phyloP scores from a whole-genome alignment of 2,797 vertebrate genomes.

The Sebastes paucispinis region DNA sequence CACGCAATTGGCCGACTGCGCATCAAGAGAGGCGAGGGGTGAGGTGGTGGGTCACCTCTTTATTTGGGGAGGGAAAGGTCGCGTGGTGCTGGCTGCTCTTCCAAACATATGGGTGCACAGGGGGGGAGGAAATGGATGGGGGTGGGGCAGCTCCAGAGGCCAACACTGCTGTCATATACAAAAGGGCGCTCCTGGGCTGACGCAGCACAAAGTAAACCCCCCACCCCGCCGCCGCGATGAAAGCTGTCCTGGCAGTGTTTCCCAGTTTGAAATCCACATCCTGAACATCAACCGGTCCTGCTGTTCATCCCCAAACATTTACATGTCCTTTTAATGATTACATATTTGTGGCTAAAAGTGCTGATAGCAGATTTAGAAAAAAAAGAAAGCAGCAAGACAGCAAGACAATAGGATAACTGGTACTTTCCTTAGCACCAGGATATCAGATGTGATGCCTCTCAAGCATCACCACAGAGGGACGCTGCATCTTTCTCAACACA shows the following conservation, averaged over 20 bases:
- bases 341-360: not conserved
- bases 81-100: constrained; percentile 62
- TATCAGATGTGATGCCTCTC: constrained; percentile 10
- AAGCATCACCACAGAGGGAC: not conserved
- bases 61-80: constrained; percentile 74
- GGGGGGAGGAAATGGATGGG: not conserved
- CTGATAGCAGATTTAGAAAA: not conserved
- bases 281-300: not conserved
- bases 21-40: constrained; percentile 41
- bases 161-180: constrained; percentile 52
- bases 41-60: constrained; percentile 66
- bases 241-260: not conserved
- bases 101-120: constrained; percentile 50
- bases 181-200: constrained; percentile 69
- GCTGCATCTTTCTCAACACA: not conserved
- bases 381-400: not conserved
- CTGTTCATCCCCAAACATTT: not conserved
- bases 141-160: constrained; percentile 15
- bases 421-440: not conserved
- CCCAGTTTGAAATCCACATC: not conserved
- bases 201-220: constrained; percentile 66
- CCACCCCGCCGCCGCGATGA: not conserved
- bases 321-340: not conserved
- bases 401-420: not conserved
- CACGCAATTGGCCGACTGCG: constrained; percentile 55